These are phyloP conservation scores for Bombus polaris DNA, from an alignment of 1,140 invertebrate species.

Conservation along the genomic window DNA sequence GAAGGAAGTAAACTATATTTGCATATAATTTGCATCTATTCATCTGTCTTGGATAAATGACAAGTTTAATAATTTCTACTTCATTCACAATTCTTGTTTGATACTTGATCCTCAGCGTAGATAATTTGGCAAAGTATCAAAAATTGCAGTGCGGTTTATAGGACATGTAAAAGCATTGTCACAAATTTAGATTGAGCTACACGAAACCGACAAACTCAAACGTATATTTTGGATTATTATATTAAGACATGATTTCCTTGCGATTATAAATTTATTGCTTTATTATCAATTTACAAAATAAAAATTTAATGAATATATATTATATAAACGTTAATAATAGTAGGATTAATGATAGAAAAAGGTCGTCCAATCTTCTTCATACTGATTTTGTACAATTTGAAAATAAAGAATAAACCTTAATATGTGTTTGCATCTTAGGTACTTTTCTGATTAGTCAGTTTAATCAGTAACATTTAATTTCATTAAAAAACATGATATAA, in stretches of 20 bases:
- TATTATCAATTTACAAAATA: slow-evolving; percentile 46
- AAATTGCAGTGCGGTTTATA: slow-evolving; percentile 3
- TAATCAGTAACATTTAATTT: slow-evolving; percentile 7
- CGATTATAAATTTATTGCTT: slow-evolving; percentile 8
- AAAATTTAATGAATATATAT: slow-evolving; percentile 18
- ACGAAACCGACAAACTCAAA: background rate
- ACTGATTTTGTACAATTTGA: slow-evolving; percentile 22
- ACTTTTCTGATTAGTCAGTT: background rate
- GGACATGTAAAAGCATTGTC: slow-evolving; percentile 13
- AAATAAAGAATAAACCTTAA: background rate
- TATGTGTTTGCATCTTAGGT: background rate
- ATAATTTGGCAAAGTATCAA: slow-evolving; percentile 31
- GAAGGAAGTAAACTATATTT: no score
- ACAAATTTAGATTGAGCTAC: slow-evolving; percentile 34
- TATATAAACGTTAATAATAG: background rate
- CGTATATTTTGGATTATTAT: background rate
- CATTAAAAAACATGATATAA: slow-evolving; percentile 2
- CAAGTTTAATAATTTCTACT: background rate
- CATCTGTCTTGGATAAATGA: background rate
- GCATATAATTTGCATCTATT: background rate
- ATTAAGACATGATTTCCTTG: background rate
- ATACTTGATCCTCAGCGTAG: background rate
- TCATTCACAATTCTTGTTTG: background rate
- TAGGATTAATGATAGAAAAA: background rate
- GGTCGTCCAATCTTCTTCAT: background rate